Conservation (phyloP, 1,140 invertebrate species). For the Druon quercuslanigerum region DNA sequence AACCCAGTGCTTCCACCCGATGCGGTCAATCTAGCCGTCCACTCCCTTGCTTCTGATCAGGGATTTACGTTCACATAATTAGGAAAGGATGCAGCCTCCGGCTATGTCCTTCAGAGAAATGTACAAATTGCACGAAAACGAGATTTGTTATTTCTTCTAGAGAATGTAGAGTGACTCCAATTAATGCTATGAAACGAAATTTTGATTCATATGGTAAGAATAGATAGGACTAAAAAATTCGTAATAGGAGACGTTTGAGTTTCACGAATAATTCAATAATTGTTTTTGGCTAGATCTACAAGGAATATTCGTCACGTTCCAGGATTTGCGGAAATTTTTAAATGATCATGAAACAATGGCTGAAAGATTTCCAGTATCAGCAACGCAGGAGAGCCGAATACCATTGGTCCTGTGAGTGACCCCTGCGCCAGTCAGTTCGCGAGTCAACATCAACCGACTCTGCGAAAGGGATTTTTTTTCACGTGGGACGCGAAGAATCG, state of each 20-base stretch:
- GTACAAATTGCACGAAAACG: neutral
- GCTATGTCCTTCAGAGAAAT: constrained; percentile 8
- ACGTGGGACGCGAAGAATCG: constrained; percentile 67
- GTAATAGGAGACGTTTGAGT: too few species aligned
- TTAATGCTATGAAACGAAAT: constrained; percentile 2
- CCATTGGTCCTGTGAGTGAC: constrained; percentile 13
- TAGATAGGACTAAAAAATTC: too few species aligned
- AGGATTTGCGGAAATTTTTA: neutral
- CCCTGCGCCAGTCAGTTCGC: constrained; percentile 41
- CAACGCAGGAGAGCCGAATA: neutral
- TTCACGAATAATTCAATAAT: too few species aligned
- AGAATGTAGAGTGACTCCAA: neutral
- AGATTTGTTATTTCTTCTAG: neutral
- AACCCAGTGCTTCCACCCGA: constrained; percentile 18
- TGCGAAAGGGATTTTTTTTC: constrained; percentile 63
- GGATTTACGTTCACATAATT: neutral
- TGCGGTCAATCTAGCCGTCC: neutral
- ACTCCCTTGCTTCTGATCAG: neutral
- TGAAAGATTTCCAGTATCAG: neutral
- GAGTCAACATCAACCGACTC: constrained; percentile 43
- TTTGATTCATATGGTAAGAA: neutral
- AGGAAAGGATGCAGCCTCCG: neutral
- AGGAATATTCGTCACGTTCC: neutral
- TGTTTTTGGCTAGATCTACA: neutral
- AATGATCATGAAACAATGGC: neutral